Base-by-base conservation (phyloP, 2,113 vertebrate genomes). In the Salvelinus sp. region DNA sequence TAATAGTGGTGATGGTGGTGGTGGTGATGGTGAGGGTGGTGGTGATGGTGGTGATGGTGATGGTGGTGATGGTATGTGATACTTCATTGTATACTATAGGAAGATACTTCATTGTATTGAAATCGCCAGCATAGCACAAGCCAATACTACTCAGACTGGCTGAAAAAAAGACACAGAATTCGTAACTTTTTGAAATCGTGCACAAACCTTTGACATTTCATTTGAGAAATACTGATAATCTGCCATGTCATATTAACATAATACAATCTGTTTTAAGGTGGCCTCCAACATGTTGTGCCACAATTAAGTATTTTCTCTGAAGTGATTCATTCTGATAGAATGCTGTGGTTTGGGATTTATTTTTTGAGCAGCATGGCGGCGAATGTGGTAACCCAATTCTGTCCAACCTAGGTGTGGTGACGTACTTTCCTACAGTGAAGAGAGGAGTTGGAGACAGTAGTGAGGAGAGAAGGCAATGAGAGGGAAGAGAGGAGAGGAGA, bases 371-470 rank as follows among this genome's bases (percentile, higher is more conserved):
- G n/a, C n/a, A 62, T 69, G 50, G 69, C 13, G 50, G 13, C 16
- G 2, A 3, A 16, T 54, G 50, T 22, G 7, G 50, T 72, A 72
- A 78, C 72, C 80, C 58, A 78, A 66, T 72, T 76, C 68, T 78
- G 47, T 78, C 76, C 60, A 76, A 72, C 73, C 68, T 72, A 18
- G 3, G 50, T 54, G 50, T 38, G 30, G 22, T 44, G 23, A 38
- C n/a, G 47, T 62, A 50, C 47, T 70, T 73, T 44, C 16, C 38
- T 30, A 54, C 44, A 48, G n/a, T 47, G 69, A 72, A 54, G 33
- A 33, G 25, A 30, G 27, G 10, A 38, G 60, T 23, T 27, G 58
- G 60, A 70, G 25, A 62, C 13, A 22, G 58, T 22, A 20, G 16
- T 2, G 58, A 62, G n/a, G 58, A 22, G 58, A 9, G n/a, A 62